Evolutionary conservation across 2,113 vertebrate genomes (phyloP), one percentile per base, ranked within the genome.

Genomic region (Rutilus rutilus): DNA sequence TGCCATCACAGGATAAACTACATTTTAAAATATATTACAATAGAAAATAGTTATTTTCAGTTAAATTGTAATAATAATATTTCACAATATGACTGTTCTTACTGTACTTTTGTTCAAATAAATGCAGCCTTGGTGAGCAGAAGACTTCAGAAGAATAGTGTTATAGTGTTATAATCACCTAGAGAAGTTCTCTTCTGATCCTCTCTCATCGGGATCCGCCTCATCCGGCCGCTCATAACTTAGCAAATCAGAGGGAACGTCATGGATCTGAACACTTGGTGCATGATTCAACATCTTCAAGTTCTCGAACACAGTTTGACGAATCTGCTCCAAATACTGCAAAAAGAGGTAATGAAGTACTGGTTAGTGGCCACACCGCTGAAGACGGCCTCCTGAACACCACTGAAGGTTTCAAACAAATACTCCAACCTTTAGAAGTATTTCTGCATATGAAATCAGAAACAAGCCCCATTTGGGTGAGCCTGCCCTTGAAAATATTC

Each of bases 211-310:
- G 0, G 97, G 97, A 42, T 99, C 98, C 0, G 96, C 95, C 84
- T 99, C 98, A 1, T 99, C 98, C 0, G 95, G 94, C 86, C 98
- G 97, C 83, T 99, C 98, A 3, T 98, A 99, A 89, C 95, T 98
- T 88, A 99, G 95, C 88, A 99, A 89, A 90, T 99, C 98, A 0
- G 97, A 98, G 2, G 98, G 98, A 0, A 99, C 97, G 2, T 99
- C 98, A 0, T 99, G 98, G 93, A 99, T 99, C 95, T 99, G 98
- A 79, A 99, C 98, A 0, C 97, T 99, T 62, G 98, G 98, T 0
- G 98, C 98, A 0, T 99, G 98, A 92, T 99, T 99, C 91, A 99
- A 83, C 98, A 99, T 99, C 91, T 99, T 99, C 93, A 99, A 88
- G 90, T 98, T 99, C 92, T 99, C 98, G 89, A 97, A 99, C 87